These are phyloP conservation scores for Anarrhichthys ocellatus DNA, from an alignment of 2,113 vertebrate species.

Conservation along the genomic window DNA sequence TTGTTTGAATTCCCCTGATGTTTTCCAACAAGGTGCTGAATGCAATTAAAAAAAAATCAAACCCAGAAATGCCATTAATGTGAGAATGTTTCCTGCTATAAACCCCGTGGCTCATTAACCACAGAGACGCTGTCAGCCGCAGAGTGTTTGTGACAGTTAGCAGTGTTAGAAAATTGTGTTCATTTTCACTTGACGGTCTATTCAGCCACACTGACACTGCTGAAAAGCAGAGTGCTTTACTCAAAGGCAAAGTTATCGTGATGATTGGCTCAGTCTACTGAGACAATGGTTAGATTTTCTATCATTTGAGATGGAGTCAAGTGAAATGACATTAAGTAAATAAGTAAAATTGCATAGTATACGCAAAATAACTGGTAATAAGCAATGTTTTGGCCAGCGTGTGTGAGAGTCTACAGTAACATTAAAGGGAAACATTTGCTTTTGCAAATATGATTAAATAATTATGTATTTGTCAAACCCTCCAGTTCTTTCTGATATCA, in stretches of 20 bases:
- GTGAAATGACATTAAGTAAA: slow-evolving; percentile 60
- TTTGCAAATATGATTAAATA: slow-evolving; percentile 15
- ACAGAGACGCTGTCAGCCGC: slow-evolving; percentile 19
- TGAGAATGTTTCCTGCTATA: slow-evolving; percentile 7
- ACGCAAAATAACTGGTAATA: slow-evolving; percentile 2
- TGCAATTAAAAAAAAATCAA: slow-evolving; percentile 44
- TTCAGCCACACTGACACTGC: slow-evolving; percentile 32
- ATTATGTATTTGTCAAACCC: neutral
- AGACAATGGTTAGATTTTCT: slow-evolving; percentile 55
- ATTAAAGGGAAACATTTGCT: neutral
- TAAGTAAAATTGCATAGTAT: slow-evolving; percentile 46
- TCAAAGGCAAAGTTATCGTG: slow-evolving; percentile 42
- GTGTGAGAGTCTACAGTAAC: neutral
- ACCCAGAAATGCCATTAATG: slow-evolving; percentile 39
- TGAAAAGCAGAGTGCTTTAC: slow-evolving; percentile 38
- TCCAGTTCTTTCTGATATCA: neutral
- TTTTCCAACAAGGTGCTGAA: slow-evolving; percentile 36
- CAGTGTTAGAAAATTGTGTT: slow-evolving; percentile 33
- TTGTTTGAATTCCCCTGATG: slow-evolving; percentile 31
- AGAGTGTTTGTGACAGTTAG: slow-evolving; percentile 41
- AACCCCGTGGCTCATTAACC: slow-evolving; percentile 22
- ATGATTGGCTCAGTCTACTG: slow-evolving; percentile 48
- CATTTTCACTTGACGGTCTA: slow-evolving; percentile 39
- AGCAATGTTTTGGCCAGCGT: neutral
- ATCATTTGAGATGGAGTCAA: slow-evolving; percentile 51